Conservation (phyloP, 1,140 invertebrate species). For the Zaprionus nigranus region DNA sequence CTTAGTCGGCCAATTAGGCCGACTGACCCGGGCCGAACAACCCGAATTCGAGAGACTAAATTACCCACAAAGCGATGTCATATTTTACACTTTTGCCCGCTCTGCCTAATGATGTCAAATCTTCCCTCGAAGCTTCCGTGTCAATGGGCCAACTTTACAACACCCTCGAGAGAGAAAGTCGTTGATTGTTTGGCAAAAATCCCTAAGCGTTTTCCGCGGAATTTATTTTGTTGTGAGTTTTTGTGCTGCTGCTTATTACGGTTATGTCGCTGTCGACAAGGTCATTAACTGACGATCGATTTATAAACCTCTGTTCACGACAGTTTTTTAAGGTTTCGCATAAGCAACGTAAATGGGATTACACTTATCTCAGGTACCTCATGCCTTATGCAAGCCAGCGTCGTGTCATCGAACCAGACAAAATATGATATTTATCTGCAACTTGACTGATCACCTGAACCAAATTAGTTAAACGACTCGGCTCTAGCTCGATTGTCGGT, state of each 20-base stretch:
- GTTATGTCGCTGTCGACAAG: constrained; percentile 33
- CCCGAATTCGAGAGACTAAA: constrained; percentile 47
- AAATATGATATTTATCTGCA: constrained; percentile 26
- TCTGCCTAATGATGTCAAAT: constrained; percentile 68
- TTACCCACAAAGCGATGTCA: constrained; percentile 49
- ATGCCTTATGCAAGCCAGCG: constrained; percentile 10
- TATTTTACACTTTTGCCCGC: constrained; percentile 76
- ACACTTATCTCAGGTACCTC: constrained; percentile 15
- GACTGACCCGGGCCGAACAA: constrained; percentile 56
- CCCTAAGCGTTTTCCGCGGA: constrained; percentile 57
- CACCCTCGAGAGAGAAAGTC: constrained; percentile 75
- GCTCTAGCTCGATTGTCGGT: neutral
- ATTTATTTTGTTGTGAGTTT: constrained; percentile 38
- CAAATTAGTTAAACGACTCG: constrained; percentile 19
- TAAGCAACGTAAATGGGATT: constrained; percentile 18
- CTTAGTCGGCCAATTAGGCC: constrained; percentile 56
- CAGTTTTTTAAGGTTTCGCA: constrained; percentile 22
- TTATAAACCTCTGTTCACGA: constrained; percentile 21
- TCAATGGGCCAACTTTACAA: constrained; percentile 67
- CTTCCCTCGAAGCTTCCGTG: constrained; percentile 50
- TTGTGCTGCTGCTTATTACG: constrained; percentile 36
- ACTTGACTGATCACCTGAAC: constrained; percentile 7
- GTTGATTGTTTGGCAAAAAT: constrained; percentile 58
- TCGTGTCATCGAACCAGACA: constrained; percentile 26
- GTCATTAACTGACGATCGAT: constrained; percentile 42